Evolutionary conservation across 2,888 invertebrate species (phyloP), one percentile per base, ranked within the genome.

Genomic region (Spialia ferax): DNA sequence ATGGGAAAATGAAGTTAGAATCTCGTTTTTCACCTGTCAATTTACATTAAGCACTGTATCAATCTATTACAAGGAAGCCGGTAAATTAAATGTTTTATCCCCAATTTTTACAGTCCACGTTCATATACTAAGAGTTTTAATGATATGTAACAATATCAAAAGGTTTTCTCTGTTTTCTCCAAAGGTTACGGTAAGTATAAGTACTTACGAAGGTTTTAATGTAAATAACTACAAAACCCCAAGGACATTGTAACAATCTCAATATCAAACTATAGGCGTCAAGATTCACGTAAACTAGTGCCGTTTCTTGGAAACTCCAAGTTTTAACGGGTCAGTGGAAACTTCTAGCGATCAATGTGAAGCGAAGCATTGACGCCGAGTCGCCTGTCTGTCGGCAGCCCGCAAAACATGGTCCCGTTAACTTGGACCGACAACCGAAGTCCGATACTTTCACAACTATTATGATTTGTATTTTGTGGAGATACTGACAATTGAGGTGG

Each of bases 311-410:
- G 10, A 10, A 45, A 45, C 45, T 45, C 20, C 45, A 20, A 45
- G 45, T 15, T 50, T n/a, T 61, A 54, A 54, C 52, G 62, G 23
- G 26, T 62, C 38, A 52, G 38, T 52, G 52, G n/a, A 62, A 62
- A 18, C 29, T 61, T 61, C 23, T 11, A 23, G 23, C 52, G 52
- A 54, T 20, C 35, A 62, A 26, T 52, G 62, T 52, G 35, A 23
- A 52, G 50, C 20, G 23, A 62, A 50, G 26, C 52, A 10, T 23
- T 23, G 52, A n/a, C 32, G 48, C 20, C n/a, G n/a, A 32, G 52
- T 50, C 32, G 61, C 32, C 60, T 29, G 45, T 42, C 45, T 48
- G 45, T 45, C 45, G 45, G 45, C 13, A 61, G 32, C 50, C 32
- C 22, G 50, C 55, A 45, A 26, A 55, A 55, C 55, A 26, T 32